Percentiles rank a stretch among this genome's conserved stretches.
Conservation (phyloP, 2,113 vertebrate genomes). For the Coptodon rendalli region DNA sequence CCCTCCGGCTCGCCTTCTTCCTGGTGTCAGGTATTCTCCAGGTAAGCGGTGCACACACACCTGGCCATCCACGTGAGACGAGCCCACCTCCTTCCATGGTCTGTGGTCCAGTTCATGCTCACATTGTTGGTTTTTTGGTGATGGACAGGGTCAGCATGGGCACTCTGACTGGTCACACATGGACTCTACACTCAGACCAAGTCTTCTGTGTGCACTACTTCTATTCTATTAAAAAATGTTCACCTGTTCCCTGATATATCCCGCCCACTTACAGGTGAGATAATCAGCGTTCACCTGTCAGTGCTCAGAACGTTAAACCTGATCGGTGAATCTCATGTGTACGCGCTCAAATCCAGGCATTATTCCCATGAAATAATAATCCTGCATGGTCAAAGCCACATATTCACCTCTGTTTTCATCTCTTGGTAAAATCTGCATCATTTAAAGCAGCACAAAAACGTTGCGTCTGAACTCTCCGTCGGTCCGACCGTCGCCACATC, state of each 20-base stretch:
- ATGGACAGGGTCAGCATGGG: background rate
- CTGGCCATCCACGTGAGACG: background rate
- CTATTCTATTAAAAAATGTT: background rate
- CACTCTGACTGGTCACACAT: background rate
- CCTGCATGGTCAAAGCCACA: background rate
- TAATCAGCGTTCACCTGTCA: background rate
- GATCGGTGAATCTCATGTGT: accelerated
- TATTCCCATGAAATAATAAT: accelerated
- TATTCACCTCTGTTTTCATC: background rate
- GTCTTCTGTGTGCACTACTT: background rate
- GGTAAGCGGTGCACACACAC: background rate
- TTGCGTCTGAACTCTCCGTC: background rate
- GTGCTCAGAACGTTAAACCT: background rate
- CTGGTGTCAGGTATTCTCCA: background rate
- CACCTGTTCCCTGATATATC: accelerated
- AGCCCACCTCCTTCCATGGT: background rate
- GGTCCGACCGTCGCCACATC: accelerated
- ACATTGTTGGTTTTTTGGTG: background rate
- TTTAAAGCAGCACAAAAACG: background rate
- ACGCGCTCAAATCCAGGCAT: background rate
- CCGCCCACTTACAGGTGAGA: background rate
- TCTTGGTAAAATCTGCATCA: background rate
- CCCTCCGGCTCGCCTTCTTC: background rate
- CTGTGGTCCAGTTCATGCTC: background rate
- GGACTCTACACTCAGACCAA: background rate